phyloP scores from a whole-genome alignment of 2,113 vertebrate genomes.

The Forbesichthys papilliferus region DNA sequence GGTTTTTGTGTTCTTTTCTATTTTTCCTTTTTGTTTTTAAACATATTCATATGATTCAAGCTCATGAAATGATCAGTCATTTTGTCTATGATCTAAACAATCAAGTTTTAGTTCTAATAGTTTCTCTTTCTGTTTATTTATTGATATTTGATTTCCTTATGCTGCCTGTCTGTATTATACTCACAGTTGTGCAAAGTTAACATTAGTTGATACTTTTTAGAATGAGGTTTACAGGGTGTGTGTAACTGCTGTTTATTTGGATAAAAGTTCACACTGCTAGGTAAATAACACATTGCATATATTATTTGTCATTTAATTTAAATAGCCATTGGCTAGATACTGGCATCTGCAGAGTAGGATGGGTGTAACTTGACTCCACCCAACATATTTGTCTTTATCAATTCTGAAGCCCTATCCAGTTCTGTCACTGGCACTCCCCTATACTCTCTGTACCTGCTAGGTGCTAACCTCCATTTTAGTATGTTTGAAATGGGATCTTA shows the following conservation, averaged over 20 bases:
- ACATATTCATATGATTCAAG: no score
- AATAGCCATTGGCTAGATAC: neutral
- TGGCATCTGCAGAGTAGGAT: constrained; percentile 7
- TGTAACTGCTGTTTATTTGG: neutral
- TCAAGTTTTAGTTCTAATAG: neutral
- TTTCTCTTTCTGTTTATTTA: neutral
- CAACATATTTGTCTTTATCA: constrained; percentile 23
- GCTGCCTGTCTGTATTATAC: neutral
- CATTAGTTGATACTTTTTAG: neutral
- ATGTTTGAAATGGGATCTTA: neutral
- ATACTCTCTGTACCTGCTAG: neutral
- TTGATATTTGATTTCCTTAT: neutral
- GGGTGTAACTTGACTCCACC: constrained; percentile 53
- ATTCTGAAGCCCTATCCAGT: neutral
- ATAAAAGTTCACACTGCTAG: no score
- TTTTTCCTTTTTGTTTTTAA: neutral
- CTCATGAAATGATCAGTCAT: neutral
- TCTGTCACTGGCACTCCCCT: neutral
- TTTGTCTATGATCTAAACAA: neutral
- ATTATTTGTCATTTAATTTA: no score
- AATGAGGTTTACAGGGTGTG: neutral
- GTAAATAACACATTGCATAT: no score
- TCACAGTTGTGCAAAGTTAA: constrained; percentile 1
- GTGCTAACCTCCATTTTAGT: neutral
- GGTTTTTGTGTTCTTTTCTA: neutral